phyloP scores from a whole-genome alignment of 2,797 vertebrate genomes.

The Spondyliosoma cantharus region DNA sequence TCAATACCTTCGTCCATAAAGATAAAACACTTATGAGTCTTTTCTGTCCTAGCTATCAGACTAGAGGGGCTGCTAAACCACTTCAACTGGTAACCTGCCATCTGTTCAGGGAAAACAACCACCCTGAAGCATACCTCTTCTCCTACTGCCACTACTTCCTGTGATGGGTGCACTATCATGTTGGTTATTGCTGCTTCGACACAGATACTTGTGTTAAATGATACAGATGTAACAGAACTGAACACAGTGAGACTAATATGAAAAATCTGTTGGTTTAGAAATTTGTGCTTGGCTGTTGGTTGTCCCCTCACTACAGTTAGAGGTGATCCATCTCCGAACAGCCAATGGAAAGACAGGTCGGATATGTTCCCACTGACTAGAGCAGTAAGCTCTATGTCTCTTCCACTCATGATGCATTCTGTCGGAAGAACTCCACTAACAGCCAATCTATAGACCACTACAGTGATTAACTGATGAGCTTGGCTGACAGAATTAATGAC shows the following conservation, averaged over 20 bases:
- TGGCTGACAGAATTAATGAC: constrained; percentile 78
- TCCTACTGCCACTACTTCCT: constrained; percentile 63
- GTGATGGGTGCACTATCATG: constrained; percentile 61
- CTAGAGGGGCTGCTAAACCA: constrained; percentile 74
- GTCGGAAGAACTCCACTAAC: constrained; percentile 74
- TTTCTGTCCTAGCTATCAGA: constrained; percentile 37
- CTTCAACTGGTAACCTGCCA: constrained; percentile 67
- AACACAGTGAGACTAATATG: constrained; percentile 70
- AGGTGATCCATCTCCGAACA: constrained; percentile 80
- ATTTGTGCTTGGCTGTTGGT: constrained; percentile 72
- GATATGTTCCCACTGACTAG: constrained; percentile 74
- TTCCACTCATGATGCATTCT: constrained; percentile 70
- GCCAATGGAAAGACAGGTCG: constrained; percentile 80
- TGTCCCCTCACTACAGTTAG: constrained; percentile 64
- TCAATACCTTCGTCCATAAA: constrained; percentile 79
- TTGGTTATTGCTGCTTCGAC: constrained; percentile 74
- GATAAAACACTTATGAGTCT: constrained; percentile 74
- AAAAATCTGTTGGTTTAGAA: constrained; percentile 73
- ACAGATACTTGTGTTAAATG: constrained; percentile 71
- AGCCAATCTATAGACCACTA: constrained; percentile 77
- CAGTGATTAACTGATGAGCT: constrained; percentile 53
- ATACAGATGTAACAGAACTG: constrained; percentile 60
- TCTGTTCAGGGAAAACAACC: constrained; percentile 63
- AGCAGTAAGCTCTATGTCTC: constrained; percentile 63
- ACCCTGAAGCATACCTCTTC: constrained; percentile 76